These are phyloP conservation scores for Coremacera marginata DNA, from an alignment of 2,888 invertebrate species.

Conservation along the genomic window DNA sequence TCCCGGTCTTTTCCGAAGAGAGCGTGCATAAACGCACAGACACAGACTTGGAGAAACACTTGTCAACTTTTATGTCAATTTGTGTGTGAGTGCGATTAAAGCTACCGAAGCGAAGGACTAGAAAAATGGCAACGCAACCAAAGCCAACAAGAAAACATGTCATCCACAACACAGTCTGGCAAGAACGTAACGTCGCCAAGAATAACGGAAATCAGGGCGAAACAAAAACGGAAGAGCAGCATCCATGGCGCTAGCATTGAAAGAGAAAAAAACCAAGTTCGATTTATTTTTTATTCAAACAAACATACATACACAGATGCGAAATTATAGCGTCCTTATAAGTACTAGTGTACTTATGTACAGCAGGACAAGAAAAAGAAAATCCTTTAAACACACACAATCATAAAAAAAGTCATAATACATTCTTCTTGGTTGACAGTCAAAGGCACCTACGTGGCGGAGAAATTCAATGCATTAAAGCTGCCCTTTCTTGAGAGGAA, in stretches of 20 bases:
- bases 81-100: constrained; percentile 14
- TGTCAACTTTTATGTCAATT: constrained; percentile 27
- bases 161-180: not conserved
- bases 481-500: not conserved
- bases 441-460: constrained; percentile 21
- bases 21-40: not conserved
- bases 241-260: not conserved
- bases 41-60: constrained; percentile 12
- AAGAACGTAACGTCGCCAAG: constrained; percentile 35
- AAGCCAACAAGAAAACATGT: constrained; percentile 15
- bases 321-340: constrained; percentile 2
- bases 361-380: constrained; percentile 3
- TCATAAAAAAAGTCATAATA: not conserved
- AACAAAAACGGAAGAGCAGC: not conserved
- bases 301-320: constrained; percentile 2
- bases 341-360: not conserved
- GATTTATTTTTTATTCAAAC: not conserved
- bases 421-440: constrained; percentile 10
- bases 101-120: constrained; percentile 8
- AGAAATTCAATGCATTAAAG: constrained; percentile 19
- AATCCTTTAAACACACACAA: constrained; percentile 24
- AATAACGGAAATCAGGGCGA: constrained; percentile 18
- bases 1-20: not conserved
- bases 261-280: not conserved
- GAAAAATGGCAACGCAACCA: not conserved